Evolutionary conservation across 2,113 vertebrate genomes (phyloP), one percentile per base, ranked within the genome.

Genomic region (Climacteris rufus): DNA sequence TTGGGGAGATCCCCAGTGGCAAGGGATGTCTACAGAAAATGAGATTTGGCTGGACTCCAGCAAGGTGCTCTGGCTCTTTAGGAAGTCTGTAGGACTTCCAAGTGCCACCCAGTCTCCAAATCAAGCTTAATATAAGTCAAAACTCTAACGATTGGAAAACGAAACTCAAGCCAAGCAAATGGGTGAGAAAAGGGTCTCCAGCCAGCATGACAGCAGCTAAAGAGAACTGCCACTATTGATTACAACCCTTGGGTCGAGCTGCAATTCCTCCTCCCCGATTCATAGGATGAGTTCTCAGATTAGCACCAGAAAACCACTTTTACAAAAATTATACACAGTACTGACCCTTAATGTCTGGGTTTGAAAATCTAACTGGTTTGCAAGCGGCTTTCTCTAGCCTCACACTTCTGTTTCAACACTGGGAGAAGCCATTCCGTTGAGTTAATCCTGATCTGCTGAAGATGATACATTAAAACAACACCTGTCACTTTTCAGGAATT

Each of bases 391-490:
- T 80, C 83, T 96, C 96, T 76, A 88, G 87, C 83, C 53, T 79
- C 81, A 79, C 40, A 69, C 92, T 96, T 87, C 80, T 96, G 69
- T 75, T 94, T 92, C 90, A 94, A 76, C 79, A 77, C 52, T 47
- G 88, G 90, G 65, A 95, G 64, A 97, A 97, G 71, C 66, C 76
- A 85, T 95, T 97, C 96, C 91, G 52, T 91, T 94, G 77, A 91
- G 87, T 81, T 95, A 94, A 96, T 94, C 78, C 40, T 28, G 45
- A 91, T 93, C 86, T 95, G 90, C 93, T 96, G 89, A 95, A 93
- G 93, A 96, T 82, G 86, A 95, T 83, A 31, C 3, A 90, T 85
- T 90, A 94, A 95, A 98, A 91, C 85, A 97, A 96, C 92, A 97
- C 81, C 94, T 95, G 94, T 78, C 87, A 91, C 87, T 92, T 95